phyloP scores from a whole-genome alignment of 2,888 invertebrate genomes.

The Kryphioiulus occultus region DNA sequence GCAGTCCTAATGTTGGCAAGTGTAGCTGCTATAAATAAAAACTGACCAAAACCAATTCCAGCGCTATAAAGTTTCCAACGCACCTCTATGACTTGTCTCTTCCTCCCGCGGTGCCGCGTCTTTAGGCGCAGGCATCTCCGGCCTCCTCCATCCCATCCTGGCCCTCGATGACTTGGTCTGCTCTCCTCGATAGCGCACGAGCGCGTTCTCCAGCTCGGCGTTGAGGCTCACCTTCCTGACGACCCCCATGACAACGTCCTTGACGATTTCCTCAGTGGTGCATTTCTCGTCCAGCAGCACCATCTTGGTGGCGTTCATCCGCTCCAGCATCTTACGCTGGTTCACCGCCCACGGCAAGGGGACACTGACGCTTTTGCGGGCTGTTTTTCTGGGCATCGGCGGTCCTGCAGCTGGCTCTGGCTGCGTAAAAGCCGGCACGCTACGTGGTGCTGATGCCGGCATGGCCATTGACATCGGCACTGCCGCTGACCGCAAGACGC shows the following conservation, averaged over 20 bases:
- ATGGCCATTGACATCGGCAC: no score
- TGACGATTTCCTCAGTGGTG: constrained; percentile 6
- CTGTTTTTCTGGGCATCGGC: not conserved
- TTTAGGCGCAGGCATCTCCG: not conserved
- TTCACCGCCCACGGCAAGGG: not conserved
- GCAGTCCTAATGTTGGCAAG: no score
- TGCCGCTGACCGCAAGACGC: not conserved
- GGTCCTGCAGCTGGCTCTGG: not conserved
- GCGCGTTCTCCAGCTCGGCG: not conserved
- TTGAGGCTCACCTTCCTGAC: not conserved
- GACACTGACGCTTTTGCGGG: constrained; percentile 43
- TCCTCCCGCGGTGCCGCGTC: no score
- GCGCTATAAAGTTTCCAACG: no score
- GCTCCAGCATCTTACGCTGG: not conserved
- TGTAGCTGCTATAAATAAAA: no score
- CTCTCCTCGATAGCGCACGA: not conserved
- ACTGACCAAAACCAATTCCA: no score
- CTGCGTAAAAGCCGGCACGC: not conserved
- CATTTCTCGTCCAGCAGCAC: not conserved
- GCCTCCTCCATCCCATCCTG: not conserved
- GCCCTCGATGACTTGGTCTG: not conserved
- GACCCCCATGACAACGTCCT: not conserved
- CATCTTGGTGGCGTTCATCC: not conserved
- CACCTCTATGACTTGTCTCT: no score
- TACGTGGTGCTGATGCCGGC: not conserved